Percentiles rank a stretch among this genome's conserved stretches.
Conservation (phyloP, 35 echinoderm and acorn worm species). For the Diadema setosum region DNA sequence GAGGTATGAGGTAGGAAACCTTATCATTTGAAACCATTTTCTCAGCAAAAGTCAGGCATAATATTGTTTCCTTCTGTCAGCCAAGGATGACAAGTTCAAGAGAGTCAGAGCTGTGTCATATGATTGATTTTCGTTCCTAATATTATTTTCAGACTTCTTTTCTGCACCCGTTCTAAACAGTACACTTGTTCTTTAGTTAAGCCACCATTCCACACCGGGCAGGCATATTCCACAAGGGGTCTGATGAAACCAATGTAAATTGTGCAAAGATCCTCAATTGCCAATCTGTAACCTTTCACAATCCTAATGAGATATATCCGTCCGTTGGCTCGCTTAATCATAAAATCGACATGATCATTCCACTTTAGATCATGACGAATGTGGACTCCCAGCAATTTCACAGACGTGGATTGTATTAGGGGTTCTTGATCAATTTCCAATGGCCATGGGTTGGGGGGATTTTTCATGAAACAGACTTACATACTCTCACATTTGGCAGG, state of each 20-base stretch:
- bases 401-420: background rate
- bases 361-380: constrained; percentile 2
- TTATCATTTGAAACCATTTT: too few relatives aligned
- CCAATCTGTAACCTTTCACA: background rate
- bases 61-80: too few relatives aligned
- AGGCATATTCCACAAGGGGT: too few relatives aligned
- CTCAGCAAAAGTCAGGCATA: too few relatives aligned
- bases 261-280: background rate
- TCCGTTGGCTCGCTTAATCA: constrained; percentile 11
- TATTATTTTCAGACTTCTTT: too few relatives aligned
- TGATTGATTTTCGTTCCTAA: too few relatives aligned
- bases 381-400: background rate
- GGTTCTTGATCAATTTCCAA: background rate
- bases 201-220: background rate
- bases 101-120: too few relatives aligned
- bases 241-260: background rate
- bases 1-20: too few relatives aligned
- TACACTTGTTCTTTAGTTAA: background rate
- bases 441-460: background rate
- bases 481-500: constrained; percentile 43
- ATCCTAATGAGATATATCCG: background rate
- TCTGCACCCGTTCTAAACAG: too few relatives aligned
- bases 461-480: constrained; percentile 25
- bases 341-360: background rate
- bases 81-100: too few relatives aligned